phyloP scores from a whole-genome alignment of 2,888 invertebrate genomes.

The Cosmia trapezina region DNA sequence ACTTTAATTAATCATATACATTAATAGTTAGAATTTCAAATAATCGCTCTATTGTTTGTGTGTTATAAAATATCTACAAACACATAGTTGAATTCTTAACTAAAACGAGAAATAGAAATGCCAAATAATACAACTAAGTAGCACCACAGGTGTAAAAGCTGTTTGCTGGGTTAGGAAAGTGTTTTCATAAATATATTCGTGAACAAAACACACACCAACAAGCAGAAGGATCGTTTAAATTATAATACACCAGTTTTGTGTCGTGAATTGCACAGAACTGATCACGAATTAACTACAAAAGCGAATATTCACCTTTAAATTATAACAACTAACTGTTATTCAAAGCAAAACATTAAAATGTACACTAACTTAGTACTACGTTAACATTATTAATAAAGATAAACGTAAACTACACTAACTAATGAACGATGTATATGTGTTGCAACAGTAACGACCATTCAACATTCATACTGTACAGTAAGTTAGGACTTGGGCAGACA shows the following conservation, averaged over 20 bases:
- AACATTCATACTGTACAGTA: slow-evolving; percentile 39
- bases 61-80: slow-evolving; percentile 45
- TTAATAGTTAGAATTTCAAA: slow-evolving; percentile 22
- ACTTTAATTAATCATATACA: slow-evolving; percentile 23
- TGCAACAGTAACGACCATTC: slow-evolving; percentile 30
- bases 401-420: slow-evolving; percentile 21
- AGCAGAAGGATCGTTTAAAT: slow-evolving; percentile 6
- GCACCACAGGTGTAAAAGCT: slow-evolving; percentile 68
- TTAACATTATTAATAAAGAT: slow-evolving; percentile 53
- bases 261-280: slow-evolving; percentile 45
- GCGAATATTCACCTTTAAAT: slow-evolving; percentile 31
- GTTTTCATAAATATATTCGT: slow-evolving; percentile 32
- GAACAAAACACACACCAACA: slow-evolving; percentile 22
- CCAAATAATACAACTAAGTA: slow-evolving; percentile 66
- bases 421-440: slow-evolving; percentile 32
- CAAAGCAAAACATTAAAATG: slow-evolving; percentile 29
- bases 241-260: slow-evolving; percentile 29
- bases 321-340: slow-evolving; percentile 38
- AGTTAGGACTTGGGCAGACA: slow-evolving; percentile 32
- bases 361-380: slow-evolving; percentile 42
- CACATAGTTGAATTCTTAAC: slow-evolving; percentile 12
- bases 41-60: slow-evolving; percentile 33
- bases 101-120: slow-evolving; percentile 24
- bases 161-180: slow-evolving; percentile 27
- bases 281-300: slow-evolving; percentile 25